Evolutionary conservation across 2,888 invertebrate species (phyloP).

Genomic region (Selenia dentaria): DNA sequence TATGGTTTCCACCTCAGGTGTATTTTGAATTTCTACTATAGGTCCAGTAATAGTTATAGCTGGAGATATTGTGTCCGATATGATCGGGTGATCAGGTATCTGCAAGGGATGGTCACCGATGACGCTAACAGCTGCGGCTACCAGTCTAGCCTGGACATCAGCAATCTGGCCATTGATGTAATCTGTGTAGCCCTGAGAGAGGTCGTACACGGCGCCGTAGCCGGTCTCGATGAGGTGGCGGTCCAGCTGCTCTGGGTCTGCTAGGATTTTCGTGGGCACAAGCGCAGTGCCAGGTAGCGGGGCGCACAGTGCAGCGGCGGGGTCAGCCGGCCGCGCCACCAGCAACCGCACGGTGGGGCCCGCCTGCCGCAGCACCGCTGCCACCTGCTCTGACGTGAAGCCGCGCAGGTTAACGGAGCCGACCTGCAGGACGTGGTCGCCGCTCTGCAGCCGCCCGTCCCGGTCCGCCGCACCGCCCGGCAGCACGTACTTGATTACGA

Average conservation of each 20-base stretch:
- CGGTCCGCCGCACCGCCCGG: slow-evolving; percentile 98
- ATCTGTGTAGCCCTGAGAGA: slow-evolving; percentile 69
- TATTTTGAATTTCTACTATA: slow-evolving; percentile 82
- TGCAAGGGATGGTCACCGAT: slow-evolving; percentile 74
- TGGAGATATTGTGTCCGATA: slow-evolving; percentile 64
- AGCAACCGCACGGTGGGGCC: slow-evolving; percentile 94
- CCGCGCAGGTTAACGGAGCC: slow-evolving; percentile 97
- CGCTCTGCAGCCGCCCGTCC: slow-evolving; percentile 97
- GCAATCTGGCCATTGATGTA: slow-evolving; percentile 70
- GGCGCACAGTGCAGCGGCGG: slow-evolving; percentile 91
- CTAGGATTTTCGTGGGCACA: slow-evolving; percentile 96
- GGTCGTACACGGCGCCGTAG: slow-evolving; percentile 85
- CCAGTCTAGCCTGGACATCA: slow-evolving; percentile 53
- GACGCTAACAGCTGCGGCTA: slow-evolving; percentile 74
- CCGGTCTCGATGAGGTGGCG: slow-evolving; percentile 92
- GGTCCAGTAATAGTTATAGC: slow-evolving; percentile 80
- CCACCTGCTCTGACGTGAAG: slow-evolving; percentile 97
- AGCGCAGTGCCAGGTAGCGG: slow-evolving; percentile 93
- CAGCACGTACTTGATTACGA: slow-evolving; percentile 98
- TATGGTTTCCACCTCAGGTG: slow-evolving; percentile 96
- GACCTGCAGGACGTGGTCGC: slow-evolving; percentile 98
- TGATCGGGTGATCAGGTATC: slow-evolving; percentile 65
- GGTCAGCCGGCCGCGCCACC: slow-evolving; percentile 96
- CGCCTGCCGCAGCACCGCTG: slow-evolving; percentile 87
- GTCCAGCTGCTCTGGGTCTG: slow-evolving; percentile 95